Evolutionary conservation across 1,140 invertebrate species (phyloP), one percentile per base, ranked within the genome.

Genomic region (Pomphorhynchus laevis): DNA sequence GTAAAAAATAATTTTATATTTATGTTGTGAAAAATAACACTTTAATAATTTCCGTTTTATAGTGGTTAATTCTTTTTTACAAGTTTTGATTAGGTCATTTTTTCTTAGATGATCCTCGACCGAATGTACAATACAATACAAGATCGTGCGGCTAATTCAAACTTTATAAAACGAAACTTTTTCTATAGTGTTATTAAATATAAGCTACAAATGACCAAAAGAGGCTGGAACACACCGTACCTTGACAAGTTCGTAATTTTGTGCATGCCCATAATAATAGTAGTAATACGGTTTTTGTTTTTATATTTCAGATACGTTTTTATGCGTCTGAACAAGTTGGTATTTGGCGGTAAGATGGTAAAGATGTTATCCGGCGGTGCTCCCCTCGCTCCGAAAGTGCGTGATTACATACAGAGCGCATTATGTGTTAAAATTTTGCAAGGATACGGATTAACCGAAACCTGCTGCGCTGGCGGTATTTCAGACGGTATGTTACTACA

Each of bases 401-500:
- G 95, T 51, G 67, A 70, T 48, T 82, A 89, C 54, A 74, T 89
- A 47, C 72, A 80, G 53, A 68, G 74, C 41, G 84, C 77, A 52
- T 65, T 95, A 18, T 86, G 76, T 53, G 69, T 73, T 32, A 69
- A 70, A 33, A 67, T 93, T 18, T 67, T 74, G 35, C 77, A 84
- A 53, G 86, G 84, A 34, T 95, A 95, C 60, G 86, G 84, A 5
- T 65, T 93, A 24, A 95, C 86, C 1, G 84, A 95, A 65, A 89
- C 80, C 8, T 73, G 72, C 47, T 82, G 77, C 2, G 76, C 72
- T 50, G 76, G 74, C 20, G 72, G 75, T 14, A 70, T 84, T 39
- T 72, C 75, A 66, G 70, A 79, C 53, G 57, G 69, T 69, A 61
- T 59, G 62, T 34, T 22, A 22, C 11, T 14, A 64, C n/a, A n/a